phyloP scores from a whole-genome alignment of 2,113 vertebrate species.

The Oenanthe oenanthe region DNA sequence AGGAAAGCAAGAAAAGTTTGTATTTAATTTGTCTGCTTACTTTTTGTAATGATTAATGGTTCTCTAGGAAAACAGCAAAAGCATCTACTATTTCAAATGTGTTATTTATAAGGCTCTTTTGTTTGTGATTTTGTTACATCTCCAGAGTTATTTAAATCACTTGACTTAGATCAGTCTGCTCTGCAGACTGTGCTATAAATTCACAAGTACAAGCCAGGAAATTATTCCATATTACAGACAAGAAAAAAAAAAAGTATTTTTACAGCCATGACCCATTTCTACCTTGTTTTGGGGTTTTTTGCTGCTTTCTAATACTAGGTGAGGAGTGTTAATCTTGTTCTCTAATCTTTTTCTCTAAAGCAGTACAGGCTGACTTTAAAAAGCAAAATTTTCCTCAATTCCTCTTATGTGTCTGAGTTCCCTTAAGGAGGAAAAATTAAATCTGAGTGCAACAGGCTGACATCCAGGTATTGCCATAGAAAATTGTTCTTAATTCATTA shows the following conservation, averaged over 20 bases:
- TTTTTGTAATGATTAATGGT: neutral
- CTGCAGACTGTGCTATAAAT: neutral
- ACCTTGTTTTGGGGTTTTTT: neutral
- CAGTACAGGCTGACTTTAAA: neutral
- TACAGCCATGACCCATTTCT: neutral
- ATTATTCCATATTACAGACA: neutral
- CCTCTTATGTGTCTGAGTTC: neutral
- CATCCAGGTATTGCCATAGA: neutral
- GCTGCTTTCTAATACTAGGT: neutral
- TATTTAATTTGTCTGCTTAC: neutral
- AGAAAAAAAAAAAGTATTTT: neutral
- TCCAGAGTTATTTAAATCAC: neutral
- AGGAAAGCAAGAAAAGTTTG: neutral
- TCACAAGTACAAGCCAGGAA: neutral
- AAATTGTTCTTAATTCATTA: neutral
- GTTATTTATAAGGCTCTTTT: neutral
- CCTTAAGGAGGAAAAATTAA: neutral
- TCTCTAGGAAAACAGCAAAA: neutral
- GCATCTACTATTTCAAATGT: neutral
- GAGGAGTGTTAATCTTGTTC: neutral
- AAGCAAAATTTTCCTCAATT: neutral
- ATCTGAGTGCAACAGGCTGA: neutral
- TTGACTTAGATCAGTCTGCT: neutral
- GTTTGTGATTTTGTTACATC: neutral
- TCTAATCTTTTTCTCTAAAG: neutral